phyloP scores from a whole-genome alignment of 2,113 vertebrate species.

The Oriolus oriolus region DNA sequence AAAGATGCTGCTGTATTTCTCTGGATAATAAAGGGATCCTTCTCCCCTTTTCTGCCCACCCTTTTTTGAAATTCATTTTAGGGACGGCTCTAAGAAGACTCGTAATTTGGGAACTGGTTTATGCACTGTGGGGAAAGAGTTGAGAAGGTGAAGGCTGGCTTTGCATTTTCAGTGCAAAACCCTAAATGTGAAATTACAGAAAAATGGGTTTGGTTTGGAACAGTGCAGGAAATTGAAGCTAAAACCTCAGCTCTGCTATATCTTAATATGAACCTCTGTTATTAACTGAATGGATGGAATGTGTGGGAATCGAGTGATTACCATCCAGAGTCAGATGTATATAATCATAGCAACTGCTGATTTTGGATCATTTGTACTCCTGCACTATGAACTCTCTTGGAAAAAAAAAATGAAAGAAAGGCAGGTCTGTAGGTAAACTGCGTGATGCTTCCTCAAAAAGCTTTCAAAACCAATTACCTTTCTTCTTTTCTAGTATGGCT shows the following conservation, averaged over 20 bases:
- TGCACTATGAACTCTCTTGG: not conserved
- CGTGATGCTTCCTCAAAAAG: not conserved
- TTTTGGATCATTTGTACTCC: not conserved
- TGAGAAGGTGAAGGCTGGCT: not conserved
- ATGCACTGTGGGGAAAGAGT: not conserved
- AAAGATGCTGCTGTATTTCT: not conserved
- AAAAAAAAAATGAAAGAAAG: not conserved
- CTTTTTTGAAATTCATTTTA: not conserved
- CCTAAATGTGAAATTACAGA: not conserved
- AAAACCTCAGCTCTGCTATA: not conserved
- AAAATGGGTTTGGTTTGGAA: not conserved
- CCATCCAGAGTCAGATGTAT: not conserved
- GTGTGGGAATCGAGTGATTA: not conserved
- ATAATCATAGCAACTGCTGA: not conserved
- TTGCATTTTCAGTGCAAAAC: not conserved
- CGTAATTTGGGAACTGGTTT: not conserved
- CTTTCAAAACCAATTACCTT: not conserved
- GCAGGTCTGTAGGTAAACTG: not conserved
- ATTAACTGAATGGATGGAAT: not conserved
- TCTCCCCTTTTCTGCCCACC: not conserved
- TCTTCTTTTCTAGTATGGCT: not conserved
- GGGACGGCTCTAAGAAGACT: not conserved
- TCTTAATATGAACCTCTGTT: not conserved
- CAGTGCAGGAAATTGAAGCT: not conserved
- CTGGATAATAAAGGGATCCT: not conserved